Conservation (phyloP, 37 sponge, comb jelly and placozoan genomes). For the Oscarella lobularis region DNA sequence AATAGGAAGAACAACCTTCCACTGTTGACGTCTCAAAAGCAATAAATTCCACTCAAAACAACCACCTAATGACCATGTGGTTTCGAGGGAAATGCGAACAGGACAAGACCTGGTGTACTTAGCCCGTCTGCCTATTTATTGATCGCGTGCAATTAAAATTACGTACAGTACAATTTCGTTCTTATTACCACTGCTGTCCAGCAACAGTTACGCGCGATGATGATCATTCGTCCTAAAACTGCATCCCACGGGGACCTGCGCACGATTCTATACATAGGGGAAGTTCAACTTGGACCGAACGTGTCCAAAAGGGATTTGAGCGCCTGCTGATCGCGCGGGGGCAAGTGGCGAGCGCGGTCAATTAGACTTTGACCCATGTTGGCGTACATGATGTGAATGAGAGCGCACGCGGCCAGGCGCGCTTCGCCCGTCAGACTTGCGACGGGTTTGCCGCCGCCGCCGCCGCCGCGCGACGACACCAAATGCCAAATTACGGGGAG, state of each 20-base stretch:
- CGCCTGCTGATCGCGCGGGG: neutral
- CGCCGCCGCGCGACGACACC: constrained; percentile 18
- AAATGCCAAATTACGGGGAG: constrained; percentile 68
- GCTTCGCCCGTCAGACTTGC: neutral
- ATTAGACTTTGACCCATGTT: neutral
- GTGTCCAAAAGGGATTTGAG: neutral
- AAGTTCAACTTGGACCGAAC: neutral
- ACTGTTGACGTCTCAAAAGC: too few relatives aligned
- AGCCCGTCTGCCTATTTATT: neutral
- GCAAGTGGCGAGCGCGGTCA: neutral
- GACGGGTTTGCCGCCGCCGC: neutral
- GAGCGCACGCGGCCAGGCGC: neutral
- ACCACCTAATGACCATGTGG: constrained; percentile 34
- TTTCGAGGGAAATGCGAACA: constrained; percentile 32
- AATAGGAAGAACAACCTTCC: too few relatives aligned
- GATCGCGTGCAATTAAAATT: too few relatives aligned
- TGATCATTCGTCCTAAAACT: too few relatives aligned
- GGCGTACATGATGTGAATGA: neutral
- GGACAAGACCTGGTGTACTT: constrained; percentile 32
- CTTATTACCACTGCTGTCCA: neutral
- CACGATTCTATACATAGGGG: too few relatives aligned
- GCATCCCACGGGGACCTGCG: too few relatives aligned
- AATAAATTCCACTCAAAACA: neutral
- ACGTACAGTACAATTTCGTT: too few relatives aligned
- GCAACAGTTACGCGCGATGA: neutral